Conservation (phyloP, 2,888 invertebrate genomes). For the Sceliomorpha sp. region DNA sequence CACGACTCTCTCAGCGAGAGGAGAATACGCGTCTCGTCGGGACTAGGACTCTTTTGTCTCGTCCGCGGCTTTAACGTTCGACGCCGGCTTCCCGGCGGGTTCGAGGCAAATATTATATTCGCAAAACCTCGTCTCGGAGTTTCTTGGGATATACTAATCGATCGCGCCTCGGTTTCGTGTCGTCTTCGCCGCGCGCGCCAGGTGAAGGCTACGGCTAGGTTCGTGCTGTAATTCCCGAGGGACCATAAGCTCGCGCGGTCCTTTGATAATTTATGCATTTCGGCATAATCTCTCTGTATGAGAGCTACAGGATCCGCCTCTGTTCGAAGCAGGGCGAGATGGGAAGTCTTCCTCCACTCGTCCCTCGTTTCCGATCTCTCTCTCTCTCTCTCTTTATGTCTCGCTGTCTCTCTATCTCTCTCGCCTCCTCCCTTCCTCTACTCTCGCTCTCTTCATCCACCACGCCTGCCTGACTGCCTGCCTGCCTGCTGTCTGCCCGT, state of each 20-base stretch:
- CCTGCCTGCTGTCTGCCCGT: too few species aligned
- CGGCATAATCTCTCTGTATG: conserved; percentile 68
- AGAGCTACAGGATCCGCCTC: conserved; percentile 59
- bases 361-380: too few species aligned
- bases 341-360: too few species aligned
- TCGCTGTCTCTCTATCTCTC: too few species aligned
- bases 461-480: too few species aligned
- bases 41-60: background rate
- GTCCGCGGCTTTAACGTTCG: conserved; percentile 18
- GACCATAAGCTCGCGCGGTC: conserved; percentile 56
- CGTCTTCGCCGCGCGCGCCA: conserved; percentile 52
- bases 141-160: conserved; percentile 53
- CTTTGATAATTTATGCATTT: conserved; percentile 73
- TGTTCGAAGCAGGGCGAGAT: conserved; percentile 52
- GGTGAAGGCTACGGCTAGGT: too few species aligned
- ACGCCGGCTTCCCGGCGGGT: conserved; percentile 18
- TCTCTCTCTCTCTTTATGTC: too few species aligned
- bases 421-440: too few species aligned
- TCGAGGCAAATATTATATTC: conserved; percentile 35
- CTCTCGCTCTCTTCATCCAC: too few species aligned
- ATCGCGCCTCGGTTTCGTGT: conserved; percentile 35
- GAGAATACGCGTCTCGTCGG: too few species aligned
- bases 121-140: conserved; percentile 37
- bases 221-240: conserved; percentile 55
- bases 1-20: too few species aligned